Base-by-base conservation (phyloP, 1,140 invertebrate genomes). In the Littorina saxatilis region DNA sequence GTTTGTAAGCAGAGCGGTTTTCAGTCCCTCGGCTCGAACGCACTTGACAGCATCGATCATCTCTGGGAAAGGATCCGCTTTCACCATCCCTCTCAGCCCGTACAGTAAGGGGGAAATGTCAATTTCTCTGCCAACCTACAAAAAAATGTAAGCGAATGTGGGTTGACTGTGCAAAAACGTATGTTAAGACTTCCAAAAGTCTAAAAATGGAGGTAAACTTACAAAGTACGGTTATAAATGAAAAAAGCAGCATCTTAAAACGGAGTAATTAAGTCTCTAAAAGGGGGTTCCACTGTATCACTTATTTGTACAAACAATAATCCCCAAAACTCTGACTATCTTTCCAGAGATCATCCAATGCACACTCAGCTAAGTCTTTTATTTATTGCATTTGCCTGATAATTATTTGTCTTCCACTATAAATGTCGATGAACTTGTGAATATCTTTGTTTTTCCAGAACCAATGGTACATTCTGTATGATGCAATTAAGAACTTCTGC, bases 1-100 rank as follows among this genome's bases (percentile, higher is more conserved):
- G 84, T 93, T 93, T 15, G 93, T 93, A 1, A 93, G 88, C 13
- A 93, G 80, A 2, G 90, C 92, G 13, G 92, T 92, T 82, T 93
- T 92, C 40, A 93, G 76, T 4, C 92, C 92, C 39, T 91, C 88
- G 0, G 87, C 85, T 68, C 86, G 83, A 0, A 93, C 84, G 83
- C 88, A 88, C 72, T 89, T 82, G 23, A 93, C 83, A 15, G 91
- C 90, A 70, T 90, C 89, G 15, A 91, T 80, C 86, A 93, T 93
- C 40, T 90, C 86, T 1, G 88, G 90, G 70, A 86, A 87, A 40
- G 92, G 85, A 27, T 74, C 58, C 1, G 35, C 58, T 17, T 74
- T 50, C 4, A 20, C n/a, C 17, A 63, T 73, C n/a, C 76, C 61
- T 58, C 43, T 11, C 11, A 91, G 72, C 0, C 37, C 27, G 17